phyloP scores from a whole-genome alignment of 2,113 vertebrate species.

The Hiodon alosoides region DNA sequence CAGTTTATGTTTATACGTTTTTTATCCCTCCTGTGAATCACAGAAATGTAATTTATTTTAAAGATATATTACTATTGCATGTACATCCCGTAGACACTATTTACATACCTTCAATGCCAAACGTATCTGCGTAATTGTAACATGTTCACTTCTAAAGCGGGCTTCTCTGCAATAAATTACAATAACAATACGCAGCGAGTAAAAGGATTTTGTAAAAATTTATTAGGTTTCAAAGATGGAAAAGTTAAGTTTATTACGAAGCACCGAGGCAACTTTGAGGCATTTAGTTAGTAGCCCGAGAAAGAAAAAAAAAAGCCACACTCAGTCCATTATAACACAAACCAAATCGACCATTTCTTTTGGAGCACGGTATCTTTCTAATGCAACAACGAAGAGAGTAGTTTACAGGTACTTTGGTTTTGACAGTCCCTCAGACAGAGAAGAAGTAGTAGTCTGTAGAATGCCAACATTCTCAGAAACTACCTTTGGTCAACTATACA shows the following conservation, averaged over 20 bases:
- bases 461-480: too few relatives aligned
- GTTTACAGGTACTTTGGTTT: neutral
- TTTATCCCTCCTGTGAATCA: too few relatives aligned
- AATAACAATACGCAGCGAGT: neutral
- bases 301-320: neutral
- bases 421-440: neutral
- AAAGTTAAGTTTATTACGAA: conserved; percentile 11
- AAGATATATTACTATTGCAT: too few relatives aligned
- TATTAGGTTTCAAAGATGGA: conserved; percentile 20
- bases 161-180: neutral
- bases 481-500: neutral
- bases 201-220: conserved; percentile 16
- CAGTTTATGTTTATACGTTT: too few relatives aligned
- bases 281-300: neutral
- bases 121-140: too few relatives aligned
- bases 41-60: too few relatives aligned
- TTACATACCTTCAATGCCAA: too few relatives aligned
- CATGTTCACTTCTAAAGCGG: too few relatives aligned
- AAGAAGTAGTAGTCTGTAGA: neutral
- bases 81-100: too few relatives aligned
- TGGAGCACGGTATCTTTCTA: neutral
- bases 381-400: neutral
- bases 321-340: neutral
- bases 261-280: conserved; percentile 6
- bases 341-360: neutral